These are phyloP conservation scores for Doryteuthis pealeii DNA, from an alignment of 1,140 invertebrate genomes.

Conservation along the genomic window DNA sequence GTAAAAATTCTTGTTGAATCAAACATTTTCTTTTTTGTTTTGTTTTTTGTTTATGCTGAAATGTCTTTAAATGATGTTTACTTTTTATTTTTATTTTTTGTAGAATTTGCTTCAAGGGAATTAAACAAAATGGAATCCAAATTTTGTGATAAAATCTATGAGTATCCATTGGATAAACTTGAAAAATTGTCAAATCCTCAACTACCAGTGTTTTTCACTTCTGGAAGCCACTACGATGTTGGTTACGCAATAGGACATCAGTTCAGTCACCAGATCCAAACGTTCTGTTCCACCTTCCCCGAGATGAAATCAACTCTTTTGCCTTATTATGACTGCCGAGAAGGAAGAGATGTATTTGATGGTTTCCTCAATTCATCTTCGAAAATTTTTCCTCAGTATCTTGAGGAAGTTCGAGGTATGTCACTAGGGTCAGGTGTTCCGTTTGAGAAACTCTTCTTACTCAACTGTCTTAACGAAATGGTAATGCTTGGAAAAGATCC, in stretches of 20 bases:
- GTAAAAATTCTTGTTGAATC: no score
- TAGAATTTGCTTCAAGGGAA: no score
- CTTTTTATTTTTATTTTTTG: no score
- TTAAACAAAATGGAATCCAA: neutral
- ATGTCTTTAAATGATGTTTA: no score
- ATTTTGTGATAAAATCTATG: neutral
- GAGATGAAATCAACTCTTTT: neutral
- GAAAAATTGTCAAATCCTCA: neutral
- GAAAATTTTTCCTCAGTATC: constrained; percentile 23
- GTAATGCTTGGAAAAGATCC: neutral
- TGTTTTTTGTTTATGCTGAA: no score
- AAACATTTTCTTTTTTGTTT: no score
- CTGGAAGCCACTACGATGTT: constrained; percentile 12
- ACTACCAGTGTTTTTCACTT: neutral
- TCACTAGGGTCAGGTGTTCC: constrained; percentile 15
- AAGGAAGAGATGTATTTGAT: constrained; percentile 15
- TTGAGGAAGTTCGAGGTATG: constrained; percentile 18
- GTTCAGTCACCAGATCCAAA: neutral
- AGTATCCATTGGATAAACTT: neutral
- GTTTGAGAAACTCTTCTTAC: constrained; percentile 21
- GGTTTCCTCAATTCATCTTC: constrained; percentile 14
- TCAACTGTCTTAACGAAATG: constrained; percentile 16
- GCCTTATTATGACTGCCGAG: constrained; percentile 1
- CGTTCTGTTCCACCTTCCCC: neutral
- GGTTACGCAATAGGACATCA: constrained; percentile 6